phyloP scores from a whole-genome alignment of 2,888 invertebrate genomes.

The Megalurothrips usitatus region DNA sequence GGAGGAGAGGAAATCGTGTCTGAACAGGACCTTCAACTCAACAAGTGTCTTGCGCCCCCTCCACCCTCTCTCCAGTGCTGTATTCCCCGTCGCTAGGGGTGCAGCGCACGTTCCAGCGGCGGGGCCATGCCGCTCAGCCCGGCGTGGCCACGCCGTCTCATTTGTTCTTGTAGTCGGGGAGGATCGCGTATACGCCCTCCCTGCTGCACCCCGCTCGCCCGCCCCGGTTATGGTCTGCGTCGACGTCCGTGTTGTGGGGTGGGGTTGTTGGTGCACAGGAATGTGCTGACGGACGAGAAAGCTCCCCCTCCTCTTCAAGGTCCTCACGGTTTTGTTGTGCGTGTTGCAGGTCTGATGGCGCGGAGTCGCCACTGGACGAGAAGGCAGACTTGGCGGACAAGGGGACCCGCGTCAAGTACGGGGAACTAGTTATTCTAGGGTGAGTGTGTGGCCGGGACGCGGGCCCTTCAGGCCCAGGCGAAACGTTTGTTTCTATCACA shows the following conservation, averaged over 20 bases:
- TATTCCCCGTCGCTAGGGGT: too few relatives aligned
- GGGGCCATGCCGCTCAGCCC: neutral
- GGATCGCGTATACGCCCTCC: too few relatives aligned
- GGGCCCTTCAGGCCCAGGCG: too few relatives aligned
- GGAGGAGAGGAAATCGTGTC: neutral
- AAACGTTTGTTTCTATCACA: neutral
- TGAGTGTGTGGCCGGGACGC: conserved; percentile 49
- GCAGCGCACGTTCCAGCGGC: too few relatives aligned
- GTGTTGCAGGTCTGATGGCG: conserved; percentile 57
- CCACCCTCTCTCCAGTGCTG: neutral
- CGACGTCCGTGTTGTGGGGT: too few relatives aligned
- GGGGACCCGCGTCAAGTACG: conserved; percentile 77
- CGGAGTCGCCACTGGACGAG: conserved; percentile 72
- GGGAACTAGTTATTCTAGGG: conserved; percentile 91
- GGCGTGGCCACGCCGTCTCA: too few relatives aligned
- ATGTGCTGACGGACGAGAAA: too few relatives aligned
- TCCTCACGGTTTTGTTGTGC: conserved; percentile 32
- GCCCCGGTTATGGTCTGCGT: too few relatives aligned
- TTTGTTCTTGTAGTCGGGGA: too few relatives aligned
- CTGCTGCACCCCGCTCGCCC: too few relatives aligned
- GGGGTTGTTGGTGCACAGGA: too few relatives aligned
- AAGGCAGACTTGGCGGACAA: conserved; percentile 69
- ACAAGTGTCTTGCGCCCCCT: neutral
- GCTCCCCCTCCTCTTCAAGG: neutral
- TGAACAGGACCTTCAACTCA: neutral